phyloP scores from a whole-genome alignment of 2,113 vertebrate species.

The Himantopus leucocephalus region DNA sequence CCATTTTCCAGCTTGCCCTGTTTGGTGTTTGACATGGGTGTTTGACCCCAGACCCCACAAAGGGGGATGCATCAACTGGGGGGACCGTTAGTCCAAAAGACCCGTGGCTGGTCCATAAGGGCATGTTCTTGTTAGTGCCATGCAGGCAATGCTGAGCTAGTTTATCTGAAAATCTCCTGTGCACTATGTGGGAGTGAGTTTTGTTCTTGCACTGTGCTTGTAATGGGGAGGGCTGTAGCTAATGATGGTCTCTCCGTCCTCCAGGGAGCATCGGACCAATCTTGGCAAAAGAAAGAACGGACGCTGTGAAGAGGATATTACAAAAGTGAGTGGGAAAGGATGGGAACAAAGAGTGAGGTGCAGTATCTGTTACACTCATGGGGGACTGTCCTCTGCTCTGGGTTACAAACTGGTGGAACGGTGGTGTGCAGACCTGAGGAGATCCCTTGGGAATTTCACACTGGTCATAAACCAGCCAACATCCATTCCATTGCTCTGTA shows the following conservation, averaged over 20 bases:
- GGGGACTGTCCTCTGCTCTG: background rate
- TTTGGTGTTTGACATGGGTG: rapidly evolving
- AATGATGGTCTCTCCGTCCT: background rate
- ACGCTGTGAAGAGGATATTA: constrained; percentile 26
- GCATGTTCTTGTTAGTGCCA: background rate
- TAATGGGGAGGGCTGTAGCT: background rate
- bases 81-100: background rate
- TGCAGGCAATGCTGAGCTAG: background rate
- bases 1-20: background rate
- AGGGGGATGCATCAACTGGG: rapidly evolving
- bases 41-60: background rate
- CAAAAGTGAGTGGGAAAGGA: constrained; percentile 19
- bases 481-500: background rate
- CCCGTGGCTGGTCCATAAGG: rapidly evolving
- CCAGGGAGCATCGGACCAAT: background rate
- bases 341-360: background rate
- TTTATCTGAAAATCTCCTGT: background rate
- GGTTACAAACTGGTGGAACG: background rate
- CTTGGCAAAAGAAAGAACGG: constrained; percentile 25
- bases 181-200: rapidly evolving
- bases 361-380: background rate
- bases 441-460: background rate
- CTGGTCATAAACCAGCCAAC: background rate
- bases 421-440: background rate
- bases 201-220: background rate